Evolutionary conservation across 2,113 vertebrate species (phyloP).

Genomic region (Tyrannus savana): DNA sequence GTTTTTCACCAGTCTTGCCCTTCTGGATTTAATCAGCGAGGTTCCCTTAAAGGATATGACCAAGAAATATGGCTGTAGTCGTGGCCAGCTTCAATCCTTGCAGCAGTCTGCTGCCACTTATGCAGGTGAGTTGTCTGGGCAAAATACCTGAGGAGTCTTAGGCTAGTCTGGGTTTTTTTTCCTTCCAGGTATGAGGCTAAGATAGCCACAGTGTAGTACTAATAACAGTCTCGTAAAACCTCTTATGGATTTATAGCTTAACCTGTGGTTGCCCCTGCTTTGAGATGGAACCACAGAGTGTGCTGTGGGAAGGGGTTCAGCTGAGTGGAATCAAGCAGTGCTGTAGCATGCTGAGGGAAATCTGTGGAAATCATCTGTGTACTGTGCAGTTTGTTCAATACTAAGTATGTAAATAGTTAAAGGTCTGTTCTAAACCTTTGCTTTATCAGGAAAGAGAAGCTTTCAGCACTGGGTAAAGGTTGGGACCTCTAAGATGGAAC

Average conservation of each 20-base stretch:
- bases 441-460: neutral
- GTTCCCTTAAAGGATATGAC: slow-evolving; percentile 86
- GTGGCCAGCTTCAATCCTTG: slow-evolving; percentile 97
- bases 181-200: neutral
- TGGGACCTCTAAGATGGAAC: neutral
- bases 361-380: neutral
- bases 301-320: neutral
- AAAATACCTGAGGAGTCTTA: neutral
- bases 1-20: slow-evolving; percentile 95
- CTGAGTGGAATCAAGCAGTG: neutral
- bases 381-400: neutral
- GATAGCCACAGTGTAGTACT: neutral
- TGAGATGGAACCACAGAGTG: neutral
- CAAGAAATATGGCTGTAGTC: slow-evolving; percentile 91
- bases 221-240: neutral
- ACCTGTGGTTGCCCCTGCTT: neutral
- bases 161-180: neutral
- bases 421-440: neutral
- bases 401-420: neutral
- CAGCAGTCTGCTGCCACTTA: slow-evolving; percentile 96
- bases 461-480: neutral
- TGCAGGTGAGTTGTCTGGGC: slow-evolving; percentile 78
- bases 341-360: neutral
- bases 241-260: neutral
- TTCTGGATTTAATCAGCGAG: slow-evolving; percentile 93